Percentiles rank a stretch among this genome's conserved stretches.
Evolutionary conservation across 2,888 invertebrate genomes (phyloP).

Genomic region (Zhuqinia jingwanae): DNA sequence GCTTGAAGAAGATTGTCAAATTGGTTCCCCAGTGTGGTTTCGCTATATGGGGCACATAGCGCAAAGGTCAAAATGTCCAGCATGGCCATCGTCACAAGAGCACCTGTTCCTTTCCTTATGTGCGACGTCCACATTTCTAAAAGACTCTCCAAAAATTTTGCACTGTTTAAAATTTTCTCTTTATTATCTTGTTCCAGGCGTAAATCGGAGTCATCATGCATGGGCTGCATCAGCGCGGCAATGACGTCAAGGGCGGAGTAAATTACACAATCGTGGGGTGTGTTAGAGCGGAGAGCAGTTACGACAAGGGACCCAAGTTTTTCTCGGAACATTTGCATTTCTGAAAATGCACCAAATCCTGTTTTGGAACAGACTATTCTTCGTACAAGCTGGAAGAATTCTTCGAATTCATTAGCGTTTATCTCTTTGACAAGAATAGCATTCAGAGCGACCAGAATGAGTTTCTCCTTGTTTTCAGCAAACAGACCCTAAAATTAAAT

Average conservation of each 20-base stretch:
- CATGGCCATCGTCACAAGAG: slow-evolving; percentile 98
- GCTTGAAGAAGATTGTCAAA: slow-evolving; percentile 96
- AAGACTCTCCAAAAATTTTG: slow-evolving; percentile 94
- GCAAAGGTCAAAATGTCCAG: slow-evolving; percentile 98
- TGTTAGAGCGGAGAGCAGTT: slow-evolving; percentile 89
- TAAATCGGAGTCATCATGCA: slow-evolving; percentile 96
- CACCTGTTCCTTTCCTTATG: slow-evolving; percentile 96
- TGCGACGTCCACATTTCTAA: slow-evolving; percentile 97
- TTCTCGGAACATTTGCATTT: slow-evolving; percentile 95
- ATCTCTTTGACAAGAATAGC: slow-evolving; percentile 89
- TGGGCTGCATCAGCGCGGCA: slow-evolving; percentile 99
- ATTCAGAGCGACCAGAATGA: slow-evolving; percentile 94
- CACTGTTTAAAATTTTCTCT: slow-evolving; percentile 94
- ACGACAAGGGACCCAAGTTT: slow-evolving; percentile 96
- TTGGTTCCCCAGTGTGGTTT: slow-evolving; percentile 98
- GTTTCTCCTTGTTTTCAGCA: slow-evolving; percentile 98
- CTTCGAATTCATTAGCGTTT: slow-evolving; percentile 87
- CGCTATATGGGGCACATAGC: slow-evolving; percentile 96
- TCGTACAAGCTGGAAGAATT: slow-evolving; percentile 96
- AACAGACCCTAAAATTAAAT: slow-evolving; percentile 90
- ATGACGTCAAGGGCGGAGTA: slow-evolving; percentile 98
- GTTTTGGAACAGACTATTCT: slow-evolving; percentile 98
- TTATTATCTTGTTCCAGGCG: slow-evolving; percentile 99
- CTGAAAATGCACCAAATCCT: slow-evolving; percentile 97
- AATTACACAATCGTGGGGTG: slow-evolving; percentile 91